Base-by-base conservation (phyloP, 2,113 vertebrate genomes). In the Xiphophorus maculatus region DNA sequence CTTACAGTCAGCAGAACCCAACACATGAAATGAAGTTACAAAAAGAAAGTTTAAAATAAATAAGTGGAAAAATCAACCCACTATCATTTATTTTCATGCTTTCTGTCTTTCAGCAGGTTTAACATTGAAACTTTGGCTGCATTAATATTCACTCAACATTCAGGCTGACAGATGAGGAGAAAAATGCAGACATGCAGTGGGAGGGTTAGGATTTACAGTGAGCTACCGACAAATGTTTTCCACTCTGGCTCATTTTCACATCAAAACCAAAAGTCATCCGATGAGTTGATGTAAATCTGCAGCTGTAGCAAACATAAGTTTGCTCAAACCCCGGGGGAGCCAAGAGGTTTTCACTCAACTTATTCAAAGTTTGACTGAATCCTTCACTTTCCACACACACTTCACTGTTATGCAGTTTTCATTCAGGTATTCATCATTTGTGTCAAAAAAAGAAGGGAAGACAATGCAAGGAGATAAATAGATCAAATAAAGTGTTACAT, bases 241-340 rank as follows among this genome's bases (percentile, higher is more conserved):
- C 44, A 48, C 14, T 48, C 44, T 48, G 44, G 2, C 17, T 44
- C 30, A 62, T 77, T 51, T 69, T 48, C 60, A 80, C 48, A 58
- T 22, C 44, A 58, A n/a, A 77, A 78, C 67, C 58, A 78, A 65
- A 69, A 84, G 58, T 75, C 51, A 37, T 71, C 9, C 64, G 70
- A 87, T 69, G 35, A 76, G 72, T 72, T 4, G 22, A 82, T 79
- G 77, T 71, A 2, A 81, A 76, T 80, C 69, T 81, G 72, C 73
- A 35, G 74, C 37, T 29, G 11, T 63, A 75, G 78, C 75, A 82
- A 81, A 86, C 75, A 69, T 37, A 51, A 69, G 44, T 61, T 54
- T 71, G 62, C 27, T 30, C 29, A 3, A 48, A 63, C 66, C 73
- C 83, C 58, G 19, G 1, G 27, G 62, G 62, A 63, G 2, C 62